These are phyloP conservation scores for Rhagonycha fulva DNA, from an alignment of 2,888 invertebrate genomes.

Conservation along the genomic window DNA sequence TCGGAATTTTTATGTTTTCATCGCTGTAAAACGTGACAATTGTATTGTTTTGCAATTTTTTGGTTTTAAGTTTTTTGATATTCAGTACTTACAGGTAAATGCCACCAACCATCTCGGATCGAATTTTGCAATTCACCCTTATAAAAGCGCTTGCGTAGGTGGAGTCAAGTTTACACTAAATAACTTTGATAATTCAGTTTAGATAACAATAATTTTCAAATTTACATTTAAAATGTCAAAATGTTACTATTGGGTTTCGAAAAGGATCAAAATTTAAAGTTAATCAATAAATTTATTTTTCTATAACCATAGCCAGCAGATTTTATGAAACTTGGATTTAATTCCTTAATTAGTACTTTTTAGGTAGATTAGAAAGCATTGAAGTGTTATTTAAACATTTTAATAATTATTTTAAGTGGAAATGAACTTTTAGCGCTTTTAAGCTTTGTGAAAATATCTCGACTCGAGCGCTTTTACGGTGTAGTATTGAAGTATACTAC, in stretches of 20 bases:
- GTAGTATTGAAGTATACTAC: slow-evolving; percentile 44
- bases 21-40: not conserved
- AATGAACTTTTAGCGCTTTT: slow-evolving; percentile 19
- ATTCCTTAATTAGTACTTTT: not conserved
- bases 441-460: slow-evolving; percentile 41
- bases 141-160: slow-evolving; percentile 39
- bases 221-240: not conserved
- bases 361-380: not conserved
- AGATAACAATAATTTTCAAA: not conserved
- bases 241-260: not conserved
- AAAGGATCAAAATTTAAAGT: not conserved
- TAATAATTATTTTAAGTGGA: not conserved
- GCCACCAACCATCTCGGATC: slow-evolving; percentile 39
- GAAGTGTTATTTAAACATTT: not conserved
- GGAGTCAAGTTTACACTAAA: slow-evolving; percentile 40
- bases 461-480: slow-evolving; percentile 42
- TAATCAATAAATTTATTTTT: not conserved
- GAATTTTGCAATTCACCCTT: slow-evolving; percentile 44
- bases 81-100: slow-evolving; percentile 25
- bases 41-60: not conserved
- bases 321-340: not conserved
- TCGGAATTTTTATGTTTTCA: not conserved
- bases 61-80: slow-evolving; percentile 1
- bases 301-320: too few species aligned
- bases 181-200: not conserved